Conservation (phyloP, 2,888 invertebrate species). For the Gari tellinella region DNA sequence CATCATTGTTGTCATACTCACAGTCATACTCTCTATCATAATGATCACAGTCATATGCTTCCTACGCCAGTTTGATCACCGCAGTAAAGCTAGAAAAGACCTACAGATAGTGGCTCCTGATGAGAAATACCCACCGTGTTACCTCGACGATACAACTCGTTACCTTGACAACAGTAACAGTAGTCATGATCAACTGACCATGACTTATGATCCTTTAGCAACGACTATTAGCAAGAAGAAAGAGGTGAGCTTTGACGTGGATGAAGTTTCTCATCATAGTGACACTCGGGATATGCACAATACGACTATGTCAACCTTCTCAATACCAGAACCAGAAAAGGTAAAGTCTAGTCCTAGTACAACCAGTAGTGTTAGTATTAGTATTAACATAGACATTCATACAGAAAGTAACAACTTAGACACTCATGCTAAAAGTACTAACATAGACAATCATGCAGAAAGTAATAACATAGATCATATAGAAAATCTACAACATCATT, state of each 20-base stretch:
- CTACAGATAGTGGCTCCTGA: constrained; percentile 54
- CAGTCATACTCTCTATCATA: constrained; percentile 62
- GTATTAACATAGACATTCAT: too few species aligned
- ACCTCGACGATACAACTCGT: constrained; percentile 47
- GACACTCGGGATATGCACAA: constrained; percentile 47
- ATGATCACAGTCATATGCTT: constrained; percentile 65
- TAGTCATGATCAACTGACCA: constrained; percentile 50
- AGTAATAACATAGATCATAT: too few species aligned
- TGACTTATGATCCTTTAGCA: constrained; percentile 55
- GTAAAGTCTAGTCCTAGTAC: constrained; percentile 13
- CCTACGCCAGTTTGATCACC: constrained; percentile 60
- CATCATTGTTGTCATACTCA: constrained; percentile 65
- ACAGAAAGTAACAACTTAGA: too few species aligned
- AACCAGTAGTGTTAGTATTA: too few species aligned
- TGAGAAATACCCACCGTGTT: constrained; percentile 59
- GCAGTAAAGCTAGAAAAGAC: constrained; percentile 45
- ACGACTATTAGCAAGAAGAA: constrained; percentile 38
- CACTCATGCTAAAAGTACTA: too few species aligned
- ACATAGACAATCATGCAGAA: too few species aligned
- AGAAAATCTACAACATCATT: too few species aligned
- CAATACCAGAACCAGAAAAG: constrained; percentile 56
- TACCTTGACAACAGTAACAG: constrained; percentile 49
- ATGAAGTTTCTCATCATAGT: constrained; percentile 30
- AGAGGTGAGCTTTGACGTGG: constrained; percentile 60
- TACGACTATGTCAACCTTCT: constrained; percentile 57